Conservation (phyloP, 2,888 invertebrate genomes). For the Leptogaster cylindrica region DNA sequence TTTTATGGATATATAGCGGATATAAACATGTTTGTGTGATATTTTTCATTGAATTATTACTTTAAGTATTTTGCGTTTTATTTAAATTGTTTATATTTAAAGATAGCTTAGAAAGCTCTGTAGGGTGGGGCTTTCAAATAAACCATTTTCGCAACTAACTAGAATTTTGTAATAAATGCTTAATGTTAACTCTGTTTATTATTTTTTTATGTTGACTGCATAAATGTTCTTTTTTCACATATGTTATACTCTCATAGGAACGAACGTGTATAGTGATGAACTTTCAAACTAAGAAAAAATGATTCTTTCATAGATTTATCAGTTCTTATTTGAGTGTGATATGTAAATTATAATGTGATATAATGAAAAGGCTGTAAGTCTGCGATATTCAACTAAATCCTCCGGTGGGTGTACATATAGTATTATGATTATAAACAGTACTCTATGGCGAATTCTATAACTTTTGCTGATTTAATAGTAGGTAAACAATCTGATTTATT, state of each 20-base stretch:
- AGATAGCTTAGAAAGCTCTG: slow-evolving; percentile 23
- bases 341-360: slow-evolving; percentile 28
- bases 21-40: slow-evolving; percentile 20
- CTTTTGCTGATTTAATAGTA: too few species aligned
- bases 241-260: slow-evolving; percentile 13
- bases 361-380: slow-evolving; percentile 14
- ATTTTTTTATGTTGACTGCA: slow-evolving; percentile 8
- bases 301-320: background rate
- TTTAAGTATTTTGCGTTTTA: slow-evolving; percentile 21
- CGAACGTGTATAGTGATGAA: slow-evolving; percentile 18
- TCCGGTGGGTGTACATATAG: slow-evolving; percentile 28
- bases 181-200: slow-evolving; percentile 33
- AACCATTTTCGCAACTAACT: background rate
- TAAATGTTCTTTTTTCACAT: slow-evolving; percentile 16
- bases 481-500: too few species aligned
- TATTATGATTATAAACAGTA: too few species aligned
- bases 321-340: slow-evolving; percentile 8
- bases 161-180: slow-evolving; percentile 18
- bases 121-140: slow-evolving; percentile 25
- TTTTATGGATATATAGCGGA: slow-evolving; percentile 22
- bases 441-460: too few species aligned
- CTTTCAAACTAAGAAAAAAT: background rate
- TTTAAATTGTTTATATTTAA: slow-evolving; percentile 2
- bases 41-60: slow-evolving; percentile 1
- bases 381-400: background rate